A percentile compares a stretch with the other conserved stretches of the same genome.
phyloP scores from a whole-genome alignment of 2,113 vertebrate genomes.

The Salvelinus namaycush region DNA sequence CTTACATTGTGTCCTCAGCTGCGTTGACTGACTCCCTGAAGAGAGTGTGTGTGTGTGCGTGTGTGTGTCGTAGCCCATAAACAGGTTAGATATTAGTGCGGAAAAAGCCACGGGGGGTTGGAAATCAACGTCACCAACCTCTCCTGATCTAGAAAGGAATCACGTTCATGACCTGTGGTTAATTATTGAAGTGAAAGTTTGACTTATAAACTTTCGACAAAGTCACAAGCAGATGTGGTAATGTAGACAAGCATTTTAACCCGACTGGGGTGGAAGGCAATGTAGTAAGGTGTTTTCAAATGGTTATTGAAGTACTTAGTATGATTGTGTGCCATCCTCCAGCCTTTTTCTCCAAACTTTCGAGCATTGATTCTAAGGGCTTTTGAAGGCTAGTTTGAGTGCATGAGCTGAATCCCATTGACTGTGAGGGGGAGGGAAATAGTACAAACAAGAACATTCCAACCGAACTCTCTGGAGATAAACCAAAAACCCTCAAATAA shows the following conservation, averaged over 20 bases:
- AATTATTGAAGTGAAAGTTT: slow-evolving; percentile 1
- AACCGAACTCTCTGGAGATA: neutral
- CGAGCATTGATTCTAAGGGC: too few relatives aligned
- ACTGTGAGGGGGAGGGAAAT: neutral
- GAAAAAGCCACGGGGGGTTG: neutral
- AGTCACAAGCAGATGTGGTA: neutral
- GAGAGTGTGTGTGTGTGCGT: neutral
- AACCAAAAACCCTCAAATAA: neutral
- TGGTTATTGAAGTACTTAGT: neutral
- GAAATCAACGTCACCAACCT: neutral
- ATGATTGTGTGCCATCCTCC: too few relatives aligned
- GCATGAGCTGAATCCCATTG: neutral
- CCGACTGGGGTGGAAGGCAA: too few relatives aligned
- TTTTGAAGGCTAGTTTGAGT: too few relatives aligned
- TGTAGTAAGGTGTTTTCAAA: neutral
- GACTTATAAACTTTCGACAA: neutral
- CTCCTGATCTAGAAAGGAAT: neutral
- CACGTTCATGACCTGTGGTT: neutral
- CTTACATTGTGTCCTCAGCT: neutral
- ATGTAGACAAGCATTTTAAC: neutral
- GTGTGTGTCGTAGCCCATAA: neutral
- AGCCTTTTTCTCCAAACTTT: too few relatives aligned
- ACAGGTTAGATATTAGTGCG: neutral
- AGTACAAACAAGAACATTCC: neutral
- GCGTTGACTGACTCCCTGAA: neutral